Base-by-base conservation (phyloP, 2,888 invertebrate genomes). In the Ommatoiulus sabulosus region DNA sequence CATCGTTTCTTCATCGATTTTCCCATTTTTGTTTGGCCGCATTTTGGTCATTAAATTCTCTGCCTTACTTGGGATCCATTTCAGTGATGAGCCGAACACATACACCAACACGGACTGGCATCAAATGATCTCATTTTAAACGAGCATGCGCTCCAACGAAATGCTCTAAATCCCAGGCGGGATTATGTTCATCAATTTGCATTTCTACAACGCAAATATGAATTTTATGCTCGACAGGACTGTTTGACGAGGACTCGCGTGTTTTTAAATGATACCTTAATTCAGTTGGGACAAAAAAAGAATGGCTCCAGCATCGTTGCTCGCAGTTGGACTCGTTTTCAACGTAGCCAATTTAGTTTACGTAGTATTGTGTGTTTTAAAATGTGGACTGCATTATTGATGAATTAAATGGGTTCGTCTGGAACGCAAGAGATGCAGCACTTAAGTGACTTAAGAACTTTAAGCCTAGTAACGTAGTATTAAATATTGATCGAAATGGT, bases 101-200 rank as follows among this genome's bases (percentile, higher is more conserved):
- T 24, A 72, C 72, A 24, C 72, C 72, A 72, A 24, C 72, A 24
- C n/a, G 8, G 24, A 2, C 72, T 10, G 24, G 24, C 24, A 10
- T 72, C 72, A 72, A 72, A 72, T 72, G 24, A 24, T 72, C 72
- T 72, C 24, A n/a, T 72, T 72, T 72, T 3, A n/a, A 72, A 72
- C 10, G 24, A 20, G 72, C 72, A 24, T 72, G 72, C 72, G 72
- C 72, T 24, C 72, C 1, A 24, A 24, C 12, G 72, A 72, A 10
- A 72, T 10, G 72, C 24, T 72, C 3, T 8, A 72, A 72, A 72
- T 72, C 72, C 20, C 72, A 24, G 10, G 72, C 7, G 57, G 72
- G 72, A 72, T 63, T 72, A 72, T 24, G 72, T 72, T 72, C 72
- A 72, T 72, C 72, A 72, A 72, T 72, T 72, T 72, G 72, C 72